Base-by-base conservation (phyloP, 2,888 invertebrate species). In the Agrypnus murinus region DNA sequence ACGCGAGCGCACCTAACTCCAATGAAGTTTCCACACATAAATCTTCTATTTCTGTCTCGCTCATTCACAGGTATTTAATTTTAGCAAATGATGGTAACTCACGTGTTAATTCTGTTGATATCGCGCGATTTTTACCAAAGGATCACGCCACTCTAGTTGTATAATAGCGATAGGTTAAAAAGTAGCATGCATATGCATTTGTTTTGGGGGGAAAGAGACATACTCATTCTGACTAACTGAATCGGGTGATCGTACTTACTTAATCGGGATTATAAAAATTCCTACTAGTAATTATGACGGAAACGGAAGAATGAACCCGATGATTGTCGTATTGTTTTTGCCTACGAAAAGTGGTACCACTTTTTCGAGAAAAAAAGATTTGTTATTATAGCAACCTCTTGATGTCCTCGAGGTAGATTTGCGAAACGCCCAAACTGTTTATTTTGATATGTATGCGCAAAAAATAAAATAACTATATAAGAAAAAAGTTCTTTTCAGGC, bases 1-100 rank as follows among this genome's bases (percentile, higher is more conserved):
- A 70, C 70, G 71, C 71, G 64, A 71, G 71, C 71, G 71, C 71
- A 60, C 67, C 68, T 59, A 64, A 59, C 68, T 36, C 45, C 17
- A 31, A 32, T 55, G 38, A 15, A 59, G 19, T 60, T 53, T 15
- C 53, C 32, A 5, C 38, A 60, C 60, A 15, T 10, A n/a, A 46
- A 31, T 15, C 12, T 8, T 48, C 0, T 43, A n/a, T 59, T 60
- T 45, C 17, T 65, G 31, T 70, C 53, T 45, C 10, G 31, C 19
- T 12, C 57, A 12, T 34, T 19, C 9, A 7, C 14, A 10, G 31
- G 12, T 1, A 25, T 25, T 25, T 3, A 25, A 3, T 25, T 25
- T 25, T 3, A 5, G 25, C 5, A 25, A 31, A 45, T 38, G 57
- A 57, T 17, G 34, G 57, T 14, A 7, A n/a, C 10, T 19, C 8